phyloP scores from a whole-genome alignment of 92 coral and sea anemone genomes.

The Hydrozoanthus gracilis region DNA sequence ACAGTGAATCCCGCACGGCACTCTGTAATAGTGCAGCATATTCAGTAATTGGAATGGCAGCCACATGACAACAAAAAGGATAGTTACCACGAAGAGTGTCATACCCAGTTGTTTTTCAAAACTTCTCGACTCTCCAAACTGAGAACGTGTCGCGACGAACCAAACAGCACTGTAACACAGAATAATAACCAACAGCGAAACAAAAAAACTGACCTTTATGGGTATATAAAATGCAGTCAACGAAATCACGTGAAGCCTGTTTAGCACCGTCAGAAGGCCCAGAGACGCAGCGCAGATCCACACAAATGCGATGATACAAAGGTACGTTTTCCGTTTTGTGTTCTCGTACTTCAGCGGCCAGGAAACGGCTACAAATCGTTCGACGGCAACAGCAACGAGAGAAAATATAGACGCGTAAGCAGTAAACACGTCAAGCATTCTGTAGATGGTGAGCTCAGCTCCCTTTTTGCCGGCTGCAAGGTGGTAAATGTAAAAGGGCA shows the following conservation, averaged over 20 bases:
- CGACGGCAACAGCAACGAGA: slow-evolving; percentile 61
- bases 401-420: slow-evolving; percentile 69
- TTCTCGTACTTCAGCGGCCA: slow-evolving; percentile 55
- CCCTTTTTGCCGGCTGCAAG: background rate
- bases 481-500: slow-evolving; percentile 28
- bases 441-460: slow-evolving; percentile 9
- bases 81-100: slow-evolving; percentile 69
- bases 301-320: slow-evolving; percentile 47
- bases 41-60: slow-evolving; percentile 78
- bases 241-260: slow-evolving; percentile 48
- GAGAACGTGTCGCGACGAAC: slow-evolving; percentile 56
- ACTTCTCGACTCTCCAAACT: slow-evolving; percentile 22
- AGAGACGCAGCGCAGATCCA: slow-evolving; percentile 65
- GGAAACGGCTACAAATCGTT: slow-evolving; percentile 56
- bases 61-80: slow-evolving; percentile 74
- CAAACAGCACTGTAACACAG: slow-evolving; percentile 67
- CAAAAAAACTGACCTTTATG: slow-evolving; percentile 61
- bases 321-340: slow-evolving; percentile 36
- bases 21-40: slow-evolving; percentile 67
- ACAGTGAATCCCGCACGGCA: slow-evolving; percentile 53
- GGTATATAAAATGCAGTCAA: slow-evolving; percentile 62
- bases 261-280: slow-evolving; percentile 67
- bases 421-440: slow-evolving; percentile 63
- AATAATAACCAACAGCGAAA: slow-evolving; percentile 58
- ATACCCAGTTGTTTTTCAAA: slow-evolving; percentile 61